phyloP scores from a whole-genome alignment of 2,797 vertebrate genomes.

The Pteropus rufus region DNA sequence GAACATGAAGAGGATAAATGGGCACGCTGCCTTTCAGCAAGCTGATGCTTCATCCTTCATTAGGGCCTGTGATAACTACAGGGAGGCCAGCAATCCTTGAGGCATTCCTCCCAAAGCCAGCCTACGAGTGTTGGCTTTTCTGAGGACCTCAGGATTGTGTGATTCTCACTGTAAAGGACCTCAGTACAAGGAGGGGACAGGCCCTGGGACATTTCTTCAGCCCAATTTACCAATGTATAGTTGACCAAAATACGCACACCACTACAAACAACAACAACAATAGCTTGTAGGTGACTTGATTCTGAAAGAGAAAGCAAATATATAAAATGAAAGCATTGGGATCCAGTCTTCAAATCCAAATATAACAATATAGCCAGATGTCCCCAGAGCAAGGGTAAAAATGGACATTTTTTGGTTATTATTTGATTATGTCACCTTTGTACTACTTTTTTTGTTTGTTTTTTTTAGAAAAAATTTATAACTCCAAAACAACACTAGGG shows the following conservation, averaged over 20 bases:
- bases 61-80: neutral
- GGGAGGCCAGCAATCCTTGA: neutral
- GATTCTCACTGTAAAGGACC: neutral
- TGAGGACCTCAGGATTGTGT: neutral
- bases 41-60: neutral
- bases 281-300: neutral
- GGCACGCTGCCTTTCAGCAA: neutral
- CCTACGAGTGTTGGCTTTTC: neutral
- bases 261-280: neutral
- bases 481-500: neutral
- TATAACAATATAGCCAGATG: neutral
- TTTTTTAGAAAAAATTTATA: neutral
- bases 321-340: neutral
- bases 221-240: neutral
- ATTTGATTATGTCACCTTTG: neutral
- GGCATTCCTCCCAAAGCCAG: neutral
- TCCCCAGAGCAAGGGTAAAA: neutral
- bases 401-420: neutral
- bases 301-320: constrained; percentile 12
- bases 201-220: neutral
- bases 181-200: neutral
- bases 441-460: neutral
- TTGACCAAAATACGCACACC: neutral
- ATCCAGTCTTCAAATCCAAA: neutral
- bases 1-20: neutral